These are phyloP conservation scores for Ophioninae sp. DNA, from an alignment of 2,888 invertebrate genomes.

Conservation along the genomic window DNA sequence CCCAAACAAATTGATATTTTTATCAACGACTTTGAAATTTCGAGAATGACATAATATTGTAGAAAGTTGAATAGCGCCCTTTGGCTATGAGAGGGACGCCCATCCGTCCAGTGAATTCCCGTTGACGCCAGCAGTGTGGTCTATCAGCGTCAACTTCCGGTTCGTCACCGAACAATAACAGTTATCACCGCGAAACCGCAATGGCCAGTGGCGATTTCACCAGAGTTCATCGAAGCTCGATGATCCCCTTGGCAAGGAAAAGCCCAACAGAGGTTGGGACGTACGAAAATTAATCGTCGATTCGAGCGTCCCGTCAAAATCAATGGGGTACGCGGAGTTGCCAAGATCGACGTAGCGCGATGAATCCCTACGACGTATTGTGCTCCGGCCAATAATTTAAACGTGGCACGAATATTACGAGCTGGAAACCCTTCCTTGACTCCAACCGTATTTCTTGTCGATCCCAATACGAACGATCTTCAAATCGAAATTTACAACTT, in stretches of 20 bases:
- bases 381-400: neutral
- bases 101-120: conserved; percentile 11
- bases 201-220: conserved; percentile 16
- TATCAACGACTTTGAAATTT: too few species aligned
- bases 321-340: neutral
- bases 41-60: neutral
- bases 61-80: neutral
- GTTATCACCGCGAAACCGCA: conserved; percentile 33
- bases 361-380: conserved; percentile 9
- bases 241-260: conserved; percentile 14
- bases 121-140: conserved; percentile 17
- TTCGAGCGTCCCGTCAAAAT: conserved; percentile 24
- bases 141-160: conserved; percentile 34
- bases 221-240: conserved; percentile 28
- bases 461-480: too few species aligned
- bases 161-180: conserved; percentile 22
- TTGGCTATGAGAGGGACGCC: conserved; percentile 13
- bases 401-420: neutral
- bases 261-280: neutral
- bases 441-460: too few species aligned
- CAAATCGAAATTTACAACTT: too few species aligned
- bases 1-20: too few species aligned
- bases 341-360: neutral
- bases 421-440: too few species aligned
- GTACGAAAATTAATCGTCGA: conserved; percentile 19